Base-by-base conservation (phyloP, 1,140 invertebrate species). In the Cyclargus thomasi region DNA sequence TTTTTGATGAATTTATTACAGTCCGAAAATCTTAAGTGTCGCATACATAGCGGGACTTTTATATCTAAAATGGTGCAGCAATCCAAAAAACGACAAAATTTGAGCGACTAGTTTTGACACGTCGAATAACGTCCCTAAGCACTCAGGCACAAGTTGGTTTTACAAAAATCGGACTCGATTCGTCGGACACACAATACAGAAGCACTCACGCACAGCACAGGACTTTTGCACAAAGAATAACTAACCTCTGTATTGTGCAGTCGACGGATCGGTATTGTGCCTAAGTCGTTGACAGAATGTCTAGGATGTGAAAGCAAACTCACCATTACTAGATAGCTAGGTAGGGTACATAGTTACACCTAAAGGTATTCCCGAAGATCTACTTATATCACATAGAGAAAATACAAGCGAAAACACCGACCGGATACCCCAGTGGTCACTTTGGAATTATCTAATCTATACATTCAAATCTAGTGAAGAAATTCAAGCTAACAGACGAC, bases 1-100 rank as follows among this genome's bases (percentile, higher is more conserved):
- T 55, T 65, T 53, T 55, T 29, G 53, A 65, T 55, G 35, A 55
- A 65, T 65, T 65, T 65, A 65, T 65, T 65, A 65, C 53, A 22
- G 55, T 23, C 64, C 64, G 47, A 65, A 59, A 53, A 66, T 66
- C 14, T 57, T 59, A 16, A n/a, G 53, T 57, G 53, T 66, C 53
- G 55, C 53, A 57, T 57, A 18, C 29, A 57, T 35, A 66, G 18
- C 53, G 64, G 64, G 53, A 35, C 55, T 66, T 35, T 65, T 55
- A 17, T 18, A 59, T 21, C 53, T 66, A 66, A 55, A 55, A 66
- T 66, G 64, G 64, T 66, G 64, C 64, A 66, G 21, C 53, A 66
- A 66, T 57, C 53, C 53, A 66, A 66, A 66, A 59, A 59, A 20
- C 18, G 20, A 59, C 55, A 59, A 59, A 59, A 18, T 59, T 59